Percentiles rank a stretch among this genome's conserved stretches.
phyloP scores from a whole-genome alignment of 2,113 vertebrate species.

The Actenoides lindsayi region DNA sequence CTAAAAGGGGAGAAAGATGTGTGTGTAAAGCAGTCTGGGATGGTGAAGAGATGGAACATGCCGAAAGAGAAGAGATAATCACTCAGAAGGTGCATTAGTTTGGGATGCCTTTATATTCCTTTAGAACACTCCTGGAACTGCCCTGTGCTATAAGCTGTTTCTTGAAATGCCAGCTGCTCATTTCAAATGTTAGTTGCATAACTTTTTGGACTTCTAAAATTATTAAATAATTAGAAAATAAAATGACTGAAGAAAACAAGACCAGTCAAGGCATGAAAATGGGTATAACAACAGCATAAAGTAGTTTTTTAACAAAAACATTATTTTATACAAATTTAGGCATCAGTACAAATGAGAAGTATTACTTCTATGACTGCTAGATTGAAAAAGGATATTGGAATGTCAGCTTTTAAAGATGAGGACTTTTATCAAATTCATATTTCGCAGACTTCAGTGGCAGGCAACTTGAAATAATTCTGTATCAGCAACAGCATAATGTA shows the following conservation, averaged over 20 bases:
- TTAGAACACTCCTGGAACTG: neutral
- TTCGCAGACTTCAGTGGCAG: slow-evolving; percentile 60
- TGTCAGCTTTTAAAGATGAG: slow-evolving; percentile 58
- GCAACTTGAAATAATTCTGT: slow-evolving; percentile 55
- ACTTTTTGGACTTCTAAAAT: neutral
- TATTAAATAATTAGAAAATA: neutral
- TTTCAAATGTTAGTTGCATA: neutral
- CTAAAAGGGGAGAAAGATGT: neutral
- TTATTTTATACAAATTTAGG: slow-evolving; percentile 29
- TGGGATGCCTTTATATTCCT: neutral
- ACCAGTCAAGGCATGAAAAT: slow-evolving; percentile 1
- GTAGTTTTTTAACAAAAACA: slow-evolving; percentile 24
- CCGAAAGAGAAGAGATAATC: neutral
- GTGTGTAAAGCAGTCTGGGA: neutral
- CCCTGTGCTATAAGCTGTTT: neutral
- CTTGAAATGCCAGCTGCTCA: neutral
- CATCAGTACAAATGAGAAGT: slow-evolving; percentile 44
- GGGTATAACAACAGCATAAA: neutral
- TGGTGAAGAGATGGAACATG: neutral
- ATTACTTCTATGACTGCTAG: slow-evolving; percentile 43
- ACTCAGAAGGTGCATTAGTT: neutral
- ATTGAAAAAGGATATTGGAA: slow-evolving; percentile 56
- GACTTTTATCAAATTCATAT: slow-evolving; percentile 63
- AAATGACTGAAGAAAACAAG: slow-evolving; percentile 6
- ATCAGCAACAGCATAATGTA: slow-evolving; percentile 41